Evolutionary conservation across 2,797 vertebrate genomes (phyloP), one percentile per base, ranked within the genome.

Genomic region (Enteromius anoplus): DNA sequence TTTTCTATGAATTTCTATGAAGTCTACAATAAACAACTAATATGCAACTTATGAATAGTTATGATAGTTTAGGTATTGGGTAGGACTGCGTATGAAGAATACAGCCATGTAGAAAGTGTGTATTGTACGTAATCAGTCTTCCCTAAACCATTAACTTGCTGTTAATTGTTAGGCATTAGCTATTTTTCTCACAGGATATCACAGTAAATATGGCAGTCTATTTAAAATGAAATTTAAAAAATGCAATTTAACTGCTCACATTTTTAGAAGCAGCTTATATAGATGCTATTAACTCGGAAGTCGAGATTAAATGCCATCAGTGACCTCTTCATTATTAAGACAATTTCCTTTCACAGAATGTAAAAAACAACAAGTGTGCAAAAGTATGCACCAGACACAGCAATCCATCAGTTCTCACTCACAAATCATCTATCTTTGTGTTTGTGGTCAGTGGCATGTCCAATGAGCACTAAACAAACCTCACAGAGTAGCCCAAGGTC

Each of bases 401-500:
- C n/a, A 34, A 37, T 86, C 76, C 26, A 73, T 69, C 79, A 81
- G 58, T 72, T 79, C 45, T 75, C 34, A 70, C 81, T 76, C 49
- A 71, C 66, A 72, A 81, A 81, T 84, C 84, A 87, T 88, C 75
- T 68, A 55, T 89, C 86, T 88, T 88, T 77, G 82, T 76, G 82
- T 83, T 72, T 77, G 70, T 65, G 84, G 80, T 78, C 62, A 78
- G 71, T 81, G 84, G 84, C 86, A 83, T 84, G 79, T 85, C 80
- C 69, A 85, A 71, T 82, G 78, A 86, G 79, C 68, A 71, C 80
- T 87, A 86, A 87, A 92, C 91, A 89, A 89, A 91, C 88, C 85
- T 90, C 91, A 89, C 85, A 87, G 92, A 87, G 86, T 84, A 85
- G 90, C 92, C 84, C 80, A 83, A 85, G 85, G 86, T 83, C 86